Conservation (phyloP, 30 jellyfish, hydroid and myxozoan species). For the Hydractinia symbiolongicarpus region DNA sequence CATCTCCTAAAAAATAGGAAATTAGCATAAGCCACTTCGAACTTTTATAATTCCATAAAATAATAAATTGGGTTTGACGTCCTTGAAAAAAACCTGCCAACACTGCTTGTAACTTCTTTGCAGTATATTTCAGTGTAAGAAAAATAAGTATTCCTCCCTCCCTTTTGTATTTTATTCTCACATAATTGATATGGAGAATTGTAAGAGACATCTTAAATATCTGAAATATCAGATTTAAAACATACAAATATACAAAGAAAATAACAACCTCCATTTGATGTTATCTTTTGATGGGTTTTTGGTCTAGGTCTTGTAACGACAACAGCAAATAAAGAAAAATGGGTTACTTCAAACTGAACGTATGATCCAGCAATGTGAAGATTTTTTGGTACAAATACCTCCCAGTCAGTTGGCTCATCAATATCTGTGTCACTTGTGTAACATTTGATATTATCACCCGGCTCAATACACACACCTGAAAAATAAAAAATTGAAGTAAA, state of each 20-base stretch:
- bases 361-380: constrained; percentile 26
- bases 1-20: background rate
- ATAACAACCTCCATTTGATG: too few relatives aligned
- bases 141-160: too few relatives aligned
- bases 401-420: constrained; percentile 46
- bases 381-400: background rate
- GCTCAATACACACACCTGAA: constrained; percentile 30
- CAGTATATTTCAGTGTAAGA: too few relatives aligned
- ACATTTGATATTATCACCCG: constrained; percentile 22
- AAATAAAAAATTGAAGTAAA: background rate
- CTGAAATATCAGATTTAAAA: too few relatives aligned
- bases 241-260: too few relatives aligned
- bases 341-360: constrained; percentile 39
- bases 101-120: background rate
- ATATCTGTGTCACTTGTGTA: constrained; percentile 48
- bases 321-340: constrained; percentile 65
- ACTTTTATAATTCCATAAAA: too few relatives aligned
- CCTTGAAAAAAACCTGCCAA: background rate
- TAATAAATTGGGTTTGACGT: background rate
- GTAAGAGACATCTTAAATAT: too few relatives aligned
- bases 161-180: too few relatives aligned
- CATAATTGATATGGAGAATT: too few relatives aligned
- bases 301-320: constrained; percentile 45
- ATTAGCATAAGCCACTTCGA: background rate
- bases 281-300: constrained; percentile 9